Percentiles rank a stretch among this genome's conserved stretches.
Evolutionary conservation across 2,888 invertebrate genomes (phyloP).

Genomic region (Vandiemenella viatica): DNA sequence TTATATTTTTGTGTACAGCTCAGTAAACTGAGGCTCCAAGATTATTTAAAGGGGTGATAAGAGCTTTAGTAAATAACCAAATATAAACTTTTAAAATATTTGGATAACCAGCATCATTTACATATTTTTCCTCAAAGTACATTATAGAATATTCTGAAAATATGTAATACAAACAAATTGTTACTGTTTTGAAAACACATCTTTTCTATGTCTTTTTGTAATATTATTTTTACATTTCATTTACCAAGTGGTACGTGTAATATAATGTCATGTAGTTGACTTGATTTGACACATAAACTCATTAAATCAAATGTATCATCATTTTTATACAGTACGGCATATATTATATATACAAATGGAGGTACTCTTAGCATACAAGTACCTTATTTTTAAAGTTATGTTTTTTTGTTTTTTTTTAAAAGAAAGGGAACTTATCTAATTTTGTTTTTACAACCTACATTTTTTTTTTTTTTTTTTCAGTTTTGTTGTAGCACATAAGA

Average conservation of each 20-base stretch:
- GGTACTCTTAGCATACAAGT: too few relatives aligned
- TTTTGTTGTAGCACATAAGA: slow-evolving; percentile 2
- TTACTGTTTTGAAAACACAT: not conserved
- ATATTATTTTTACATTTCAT: not conserved
- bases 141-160: not conserved
- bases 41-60: too few relatives aligned
- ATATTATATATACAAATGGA: not conserved
- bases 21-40: too few relatives aligned
- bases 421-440: too few relatives aligned
- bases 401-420: not conserved
- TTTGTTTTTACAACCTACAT: too few relatives aligned
- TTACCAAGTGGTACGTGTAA: not conserved
- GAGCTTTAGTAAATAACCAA: not conserved
- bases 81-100: not conserved
- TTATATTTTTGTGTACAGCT: too few relatives aligned
- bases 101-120: not conserved
- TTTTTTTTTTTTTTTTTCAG: not conserved
- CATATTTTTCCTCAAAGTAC: not conserved
- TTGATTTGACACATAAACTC: not conserved
- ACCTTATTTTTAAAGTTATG: not conserved
- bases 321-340: not conserved
- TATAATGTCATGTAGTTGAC: not conserved
- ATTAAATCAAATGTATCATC: not conserved
- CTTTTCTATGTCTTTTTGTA: not conserved
- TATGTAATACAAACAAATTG: not conserved